These are phyloP conservation scores for Zootermopsis nevadensis DNA, from an alignment of 2,888 invertebrate genomes.

Conservation along the genomic window DNA sequence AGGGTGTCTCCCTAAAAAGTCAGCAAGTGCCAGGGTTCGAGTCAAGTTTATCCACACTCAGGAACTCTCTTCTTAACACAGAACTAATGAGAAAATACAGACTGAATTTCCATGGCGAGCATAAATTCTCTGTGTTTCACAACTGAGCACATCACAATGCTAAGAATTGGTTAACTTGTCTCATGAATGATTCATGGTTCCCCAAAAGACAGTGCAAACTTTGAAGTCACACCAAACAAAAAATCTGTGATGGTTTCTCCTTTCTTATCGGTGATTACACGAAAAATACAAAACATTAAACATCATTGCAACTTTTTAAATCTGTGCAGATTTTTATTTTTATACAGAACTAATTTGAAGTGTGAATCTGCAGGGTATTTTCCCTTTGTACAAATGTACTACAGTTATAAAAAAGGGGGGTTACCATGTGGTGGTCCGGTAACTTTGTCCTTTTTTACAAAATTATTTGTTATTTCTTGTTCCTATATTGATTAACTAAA, in stretches of 20 bases:
- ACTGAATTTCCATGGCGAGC: too few species aligned
- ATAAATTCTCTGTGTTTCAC: too few species aligned
- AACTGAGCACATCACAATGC: too few species aligned
- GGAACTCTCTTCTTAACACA: too few species aligned
- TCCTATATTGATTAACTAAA: neutral
- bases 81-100: too few species aligned
- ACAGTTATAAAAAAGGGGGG: neutral
- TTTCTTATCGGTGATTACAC: neutral
- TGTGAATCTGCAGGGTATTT: neutral
- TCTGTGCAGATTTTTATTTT: neutral
- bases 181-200: neutral
- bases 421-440: neutral
- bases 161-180: neutral
- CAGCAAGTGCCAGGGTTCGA: too few species aligned
- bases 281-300: conserved; percentile 18
- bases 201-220: neutral
- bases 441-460: neutral
- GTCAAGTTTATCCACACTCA: too few species aligned
- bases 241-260: neutral
- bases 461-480: neutral
- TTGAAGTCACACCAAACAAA: neutral
- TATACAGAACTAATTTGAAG: conserved; percentile 2
- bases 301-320: neutral
- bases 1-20: too few species aligned
- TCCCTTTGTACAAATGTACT: neutral